Conservation (phyloP, 1,140 invertebrate genomes). For the Zeugodacus cucurbitae region DNA sequence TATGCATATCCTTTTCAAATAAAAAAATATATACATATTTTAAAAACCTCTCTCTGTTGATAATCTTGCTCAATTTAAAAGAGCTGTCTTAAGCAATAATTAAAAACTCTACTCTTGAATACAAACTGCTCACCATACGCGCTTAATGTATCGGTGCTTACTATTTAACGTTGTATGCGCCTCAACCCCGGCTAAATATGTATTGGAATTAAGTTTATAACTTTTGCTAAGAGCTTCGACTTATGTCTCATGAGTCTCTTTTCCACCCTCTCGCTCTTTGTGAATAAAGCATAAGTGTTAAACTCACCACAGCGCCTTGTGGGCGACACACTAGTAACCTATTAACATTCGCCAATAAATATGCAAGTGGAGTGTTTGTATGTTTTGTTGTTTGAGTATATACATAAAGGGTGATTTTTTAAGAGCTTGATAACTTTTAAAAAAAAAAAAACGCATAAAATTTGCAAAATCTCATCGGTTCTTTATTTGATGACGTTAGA, state of each 20-base stretch:
- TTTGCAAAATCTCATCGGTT: too few species aligned
- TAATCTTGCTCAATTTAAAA: too few species aligned
- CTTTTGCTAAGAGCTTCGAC: too few species aligned
- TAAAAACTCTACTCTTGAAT: not conserved
- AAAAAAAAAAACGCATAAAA: too few species aligned
- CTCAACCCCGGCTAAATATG: not conserved
- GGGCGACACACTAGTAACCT: not conserved
- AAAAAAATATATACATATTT: too few species aligned
- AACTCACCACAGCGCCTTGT: not conserved
- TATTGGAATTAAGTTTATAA: not conserved
- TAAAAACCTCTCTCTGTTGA: too few species aligned
- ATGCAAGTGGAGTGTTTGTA: not conserved
- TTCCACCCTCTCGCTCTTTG: not conserved
- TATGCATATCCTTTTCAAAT: too few species aligned
- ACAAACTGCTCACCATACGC: not conserved
- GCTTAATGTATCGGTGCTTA: not conserved
- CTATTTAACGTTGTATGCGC: not conserved
- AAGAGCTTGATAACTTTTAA: too few species aligned
- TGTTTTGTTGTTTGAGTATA: not conserved
- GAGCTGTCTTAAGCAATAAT: too few species aligned
- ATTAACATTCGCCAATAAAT: not conserved
- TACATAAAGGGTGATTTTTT: too few species aligned
- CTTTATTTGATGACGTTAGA: too few species aligned
- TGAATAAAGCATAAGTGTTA: not conserved
- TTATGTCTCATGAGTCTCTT: too few species aligned